These are phyloP conservation scores for Mola mola DNA, from an alignment of 2,113 vertebrate genomes.

Conservation along the genomic window DNA sequence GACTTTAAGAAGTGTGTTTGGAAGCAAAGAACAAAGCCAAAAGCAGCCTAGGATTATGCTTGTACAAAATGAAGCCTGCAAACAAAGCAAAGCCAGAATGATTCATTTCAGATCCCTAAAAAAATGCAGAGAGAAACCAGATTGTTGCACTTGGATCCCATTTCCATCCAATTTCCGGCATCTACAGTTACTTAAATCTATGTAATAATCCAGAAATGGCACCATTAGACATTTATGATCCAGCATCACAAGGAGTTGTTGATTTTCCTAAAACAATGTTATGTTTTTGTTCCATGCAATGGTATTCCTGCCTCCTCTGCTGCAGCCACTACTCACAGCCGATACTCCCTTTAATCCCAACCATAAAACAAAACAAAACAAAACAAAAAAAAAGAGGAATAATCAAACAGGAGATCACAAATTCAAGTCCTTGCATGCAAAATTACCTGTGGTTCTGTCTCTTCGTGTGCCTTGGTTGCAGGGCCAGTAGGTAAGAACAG, in stretches of 20 bases:
- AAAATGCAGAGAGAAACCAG: conserved; percentile 52
- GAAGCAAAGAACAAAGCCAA: not conserved
- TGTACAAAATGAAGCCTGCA: conserved; percentile 26
- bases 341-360: conserved; percentile 42
- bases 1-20: not conserved
- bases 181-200: conserved; percentile 12
- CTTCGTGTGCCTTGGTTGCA: conserved; percentile 65
- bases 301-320: conserved; percentile 22
- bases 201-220: not conserved
- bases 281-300: conserved; percentile 30
- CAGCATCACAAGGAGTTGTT: not conserved
- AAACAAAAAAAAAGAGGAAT: conserved; percentile 21
- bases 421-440: conserved; percentile 39
- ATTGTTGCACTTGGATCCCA: too few relatives aligned
- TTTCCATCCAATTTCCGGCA: conserved; percentile 46
- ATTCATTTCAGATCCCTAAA: conserved; percentile 52
- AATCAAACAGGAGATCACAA: conserved; percentile 62
- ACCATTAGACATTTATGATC: conserved; percentile 9
- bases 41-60: not conserved
- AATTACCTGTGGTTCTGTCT: conserved; percentile 81
- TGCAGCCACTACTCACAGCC: conserved; percentile 24
- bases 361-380: conserved; percentile 40
- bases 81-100: conserved; percentile 37
- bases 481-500: conserved; percentile 76
- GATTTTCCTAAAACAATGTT: conserved; percentile 12